These are phyloP conservation scores for Plectrocnemia conspersa DNA, from an alignment of 1,140 invertebrate species.

Conservation along the genomic window DNA sequence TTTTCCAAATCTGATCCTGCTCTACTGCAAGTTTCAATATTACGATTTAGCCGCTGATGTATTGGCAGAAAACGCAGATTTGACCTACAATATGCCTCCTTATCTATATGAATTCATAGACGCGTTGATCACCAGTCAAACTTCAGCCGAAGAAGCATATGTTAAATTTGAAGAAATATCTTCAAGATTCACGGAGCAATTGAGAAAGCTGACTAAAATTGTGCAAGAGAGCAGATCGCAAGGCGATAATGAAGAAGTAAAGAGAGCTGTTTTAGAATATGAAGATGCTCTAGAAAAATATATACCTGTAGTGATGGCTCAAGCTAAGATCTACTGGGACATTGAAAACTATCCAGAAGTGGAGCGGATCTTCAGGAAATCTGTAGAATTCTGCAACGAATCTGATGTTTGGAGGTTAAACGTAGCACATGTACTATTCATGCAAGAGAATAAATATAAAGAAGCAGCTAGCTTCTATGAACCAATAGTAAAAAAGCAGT, in stretches of 20 bases:
- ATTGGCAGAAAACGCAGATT: constrained; percentile 93
- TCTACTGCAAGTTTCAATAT: constrained; percentile 97
- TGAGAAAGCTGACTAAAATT: constrained; percentile 89
- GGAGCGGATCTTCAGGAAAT: constrained; percentile 91
- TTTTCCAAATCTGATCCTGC: constrained; percentile 90
- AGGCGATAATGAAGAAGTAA: constrained; percentile 83
- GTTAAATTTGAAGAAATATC: constrained; percentile 94
- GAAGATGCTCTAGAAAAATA: constrained; percentile 87
- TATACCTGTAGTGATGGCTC: constrained; percentile 95
- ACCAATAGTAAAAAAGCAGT: constrained; percentile 95
- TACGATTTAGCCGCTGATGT: constrained; percentile 98
- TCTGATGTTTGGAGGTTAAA: constrained; percentile 96
- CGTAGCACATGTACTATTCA: constrained; percentile 97
- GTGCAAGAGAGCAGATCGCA: constrained; percentile 86
- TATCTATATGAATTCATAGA: constrained; percentile 88
- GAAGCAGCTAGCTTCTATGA: constrained; percentile 98
- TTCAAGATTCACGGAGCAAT: constrained; percentile 81
- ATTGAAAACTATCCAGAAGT: constrained; percentile 93
- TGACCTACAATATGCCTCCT: constrained; percentile 92
- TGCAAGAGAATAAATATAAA: constrained; percentile 99
- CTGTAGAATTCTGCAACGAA: constrained; percentile 96
- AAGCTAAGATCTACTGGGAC: constrained; percentile 99
- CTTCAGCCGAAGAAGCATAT: constrained; percentile 95
- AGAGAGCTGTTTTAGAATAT: constrained; percentile 87
- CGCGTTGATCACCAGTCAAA: constrained; percentile 95